phyloP scores from a whole-genome alignment of 2,797 vertebrate genomes.

The Tapera naevia region DNA sequence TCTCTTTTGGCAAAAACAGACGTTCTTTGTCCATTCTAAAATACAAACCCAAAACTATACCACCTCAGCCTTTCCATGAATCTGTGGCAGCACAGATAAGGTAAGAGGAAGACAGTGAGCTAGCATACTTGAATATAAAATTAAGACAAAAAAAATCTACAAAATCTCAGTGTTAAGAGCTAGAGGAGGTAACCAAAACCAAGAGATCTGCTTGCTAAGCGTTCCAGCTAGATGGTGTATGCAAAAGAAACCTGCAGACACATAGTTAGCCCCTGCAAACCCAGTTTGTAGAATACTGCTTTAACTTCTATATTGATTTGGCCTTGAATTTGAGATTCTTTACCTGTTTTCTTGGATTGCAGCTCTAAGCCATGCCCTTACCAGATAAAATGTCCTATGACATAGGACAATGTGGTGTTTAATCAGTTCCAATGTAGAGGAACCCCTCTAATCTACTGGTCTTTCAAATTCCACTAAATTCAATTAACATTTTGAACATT shows the following conservation, averaged over 20 bases:
- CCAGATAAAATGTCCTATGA: background rate
- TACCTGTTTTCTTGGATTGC: background rate
- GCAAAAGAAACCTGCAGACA: background rate
- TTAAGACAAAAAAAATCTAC: background rate
- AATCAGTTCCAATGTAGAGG: background rate
- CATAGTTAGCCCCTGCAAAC: background rate
- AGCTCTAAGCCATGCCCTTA: background rate
- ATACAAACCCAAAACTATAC: background rate
- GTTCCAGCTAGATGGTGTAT: background rate
- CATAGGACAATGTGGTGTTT: background rate
- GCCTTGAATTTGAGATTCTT: background rate
- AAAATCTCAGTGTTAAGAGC: background rate
- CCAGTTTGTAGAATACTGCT: background rate
- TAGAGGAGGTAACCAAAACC: background rate
- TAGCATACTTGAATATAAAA: background rate
- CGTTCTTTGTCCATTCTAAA: background rate
- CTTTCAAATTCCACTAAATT: background rate
- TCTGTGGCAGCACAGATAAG: background rate
- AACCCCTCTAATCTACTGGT: background rate
- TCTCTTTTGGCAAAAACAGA: background rate
- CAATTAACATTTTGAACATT: background rate
- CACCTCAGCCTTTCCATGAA: background rate
- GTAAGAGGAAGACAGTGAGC: background rate
- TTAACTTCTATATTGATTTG: background rate
- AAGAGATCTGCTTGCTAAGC: background rate